Evolutionary conservation across 1,140 invertebrate genomes (phyloP).

Genomic region (Drosophila ambigua): DNA sequence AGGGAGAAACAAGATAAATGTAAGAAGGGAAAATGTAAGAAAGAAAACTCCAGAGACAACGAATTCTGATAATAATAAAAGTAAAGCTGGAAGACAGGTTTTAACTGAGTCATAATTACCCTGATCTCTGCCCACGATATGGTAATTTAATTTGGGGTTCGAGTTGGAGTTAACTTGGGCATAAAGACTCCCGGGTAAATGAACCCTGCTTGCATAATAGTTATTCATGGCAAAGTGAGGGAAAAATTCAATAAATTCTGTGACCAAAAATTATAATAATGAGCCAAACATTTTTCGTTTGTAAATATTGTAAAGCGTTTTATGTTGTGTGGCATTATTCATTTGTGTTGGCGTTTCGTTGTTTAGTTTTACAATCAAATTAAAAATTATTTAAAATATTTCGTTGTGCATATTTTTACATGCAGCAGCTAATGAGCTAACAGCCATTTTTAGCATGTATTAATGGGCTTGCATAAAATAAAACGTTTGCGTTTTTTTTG

Average conservation of each 20-base stretch:
- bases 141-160: slow-evolving; percentile 16
- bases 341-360: not conserved
- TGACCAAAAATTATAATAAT: no score
- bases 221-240: no score
- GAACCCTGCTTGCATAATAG: not conserved
- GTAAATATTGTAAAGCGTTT: no score
- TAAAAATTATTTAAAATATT: not conserved
- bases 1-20: slow-evolving; percentile 1
- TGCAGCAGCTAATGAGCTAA: slow-evolving; percentile 26
- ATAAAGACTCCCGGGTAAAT: slow-evolving; percentile 2
- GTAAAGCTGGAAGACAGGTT: slow-evolving; percentile 26
- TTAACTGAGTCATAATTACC: slow-evolving; percentile 31
- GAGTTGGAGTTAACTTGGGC: not conserved
- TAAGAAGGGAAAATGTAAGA: not conserved
- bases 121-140: slow-evolving; percentile 15
- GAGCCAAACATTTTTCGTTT: no score
- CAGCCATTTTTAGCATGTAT: slow-evolving; percentile 21
- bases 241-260: no score
- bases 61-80: slow-evolving; percentile 16
- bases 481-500: slow-evolving; percentile 15
- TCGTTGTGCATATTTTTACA: slow-evolving; percentile 1
- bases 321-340: no score
- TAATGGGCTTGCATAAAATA: slow-evolving; percentile 31
- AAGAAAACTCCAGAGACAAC: slow-evolving; percentile 1
- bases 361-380: not conserved